These are phyloP conservation scores for Oryzias dopingdopingensis DNA, from an alignment of 2,797 vertebrate species.

Conservation along the genomic window DNA sequence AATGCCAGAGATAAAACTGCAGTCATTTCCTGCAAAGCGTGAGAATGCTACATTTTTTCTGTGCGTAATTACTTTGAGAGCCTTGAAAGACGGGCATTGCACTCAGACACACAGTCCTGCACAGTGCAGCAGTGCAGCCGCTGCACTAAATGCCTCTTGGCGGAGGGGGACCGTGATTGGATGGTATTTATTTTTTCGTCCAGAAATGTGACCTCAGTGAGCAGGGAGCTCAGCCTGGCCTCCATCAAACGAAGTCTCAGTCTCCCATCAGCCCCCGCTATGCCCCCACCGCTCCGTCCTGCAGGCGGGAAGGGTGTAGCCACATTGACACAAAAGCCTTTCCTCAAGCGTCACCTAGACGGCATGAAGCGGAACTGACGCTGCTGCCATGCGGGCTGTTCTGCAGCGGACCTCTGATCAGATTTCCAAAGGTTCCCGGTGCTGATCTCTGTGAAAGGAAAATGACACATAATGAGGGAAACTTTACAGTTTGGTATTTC, in stretches of 20 bases:
- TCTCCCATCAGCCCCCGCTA: conserved; percentile 21
- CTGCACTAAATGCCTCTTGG: conserved; percentile 46
- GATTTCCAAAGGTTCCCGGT: neutral
- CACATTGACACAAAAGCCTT: conserved; percentile 30
- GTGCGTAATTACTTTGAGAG: conserved; percentile 67
- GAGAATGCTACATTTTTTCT: conserved; percentile 64
- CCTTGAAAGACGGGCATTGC: conserved; percentile 45
- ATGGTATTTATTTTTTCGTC: conserved; percentile 65
- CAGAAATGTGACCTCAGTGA: conserved; percentile 68
- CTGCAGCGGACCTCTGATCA: conserved; percentile 16
- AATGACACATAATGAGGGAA: no score
- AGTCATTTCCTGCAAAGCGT: conserved; percentile 45
- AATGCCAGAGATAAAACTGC: conserved; percentile 57
- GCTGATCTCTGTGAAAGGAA: conserved; percentile 3
- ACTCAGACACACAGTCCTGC: conserved; percentile 21
- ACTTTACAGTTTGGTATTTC: no score
- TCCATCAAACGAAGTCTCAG: conserved; percentile 62
- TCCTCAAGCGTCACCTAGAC: conserved; percentile 44
- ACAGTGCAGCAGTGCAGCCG: conserved; percentile 29
- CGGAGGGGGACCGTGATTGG: conserved; percentile 20
- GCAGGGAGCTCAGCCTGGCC: conserved; percentile 38
- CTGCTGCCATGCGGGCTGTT: neutral
- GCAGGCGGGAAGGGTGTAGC: conserved; percentile 69
- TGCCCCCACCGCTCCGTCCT: conserved; percentile 30
- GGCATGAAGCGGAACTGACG: conserved; percentile 15